phyloP scores from a whole-genome alignment of 2,797 vertebrate genomes.

The Centroberyx gerrardi region DNA sequence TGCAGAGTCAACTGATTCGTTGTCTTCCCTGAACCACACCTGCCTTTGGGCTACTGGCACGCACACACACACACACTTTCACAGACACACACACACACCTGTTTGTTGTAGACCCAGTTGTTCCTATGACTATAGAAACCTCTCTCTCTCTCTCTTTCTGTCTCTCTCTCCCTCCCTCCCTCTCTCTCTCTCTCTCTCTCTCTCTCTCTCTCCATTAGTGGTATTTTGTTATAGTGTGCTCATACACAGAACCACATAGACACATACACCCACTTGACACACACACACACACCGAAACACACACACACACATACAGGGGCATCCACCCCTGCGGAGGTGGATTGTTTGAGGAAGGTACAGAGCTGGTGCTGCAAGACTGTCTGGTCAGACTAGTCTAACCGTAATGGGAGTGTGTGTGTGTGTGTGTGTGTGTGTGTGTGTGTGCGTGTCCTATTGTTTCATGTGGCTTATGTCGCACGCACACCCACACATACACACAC shows the following conservation, averaged over 20 bases:
- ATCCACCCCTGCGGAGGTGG: conserved; percentile 55
- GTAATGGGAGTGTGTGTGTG: conserved; percentile 59
- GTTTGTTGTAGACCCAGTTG: conserved; percentile 11
- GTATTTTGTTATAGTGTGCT: conserved; percentile 32
- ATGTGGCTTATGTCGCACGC: conserved; percentile 20
- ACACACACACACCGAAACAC: conserved; percentile 11
- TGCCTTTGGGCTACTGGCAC: conserved; percentile 25
- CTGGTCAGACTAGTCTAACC: conserved; percentile 85
- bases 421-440: conserved; percentile 38
- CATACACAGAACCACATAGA: background rate
- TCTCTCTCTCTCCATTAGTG: background rate
- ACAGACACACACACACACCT: conserved; percentile 32
- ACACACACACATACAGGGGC: conserved; percentile 27
- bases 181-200: background rate
- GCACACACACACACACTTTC: conserved; percentile 25
- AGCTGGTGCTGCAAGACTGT: conserved; percentile 82
- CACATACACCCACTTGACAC: background rate
- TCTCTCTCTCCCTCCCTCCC: background rate
- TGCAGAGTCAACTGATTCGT: conserved; percentile 66
- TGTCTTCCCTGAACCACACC: conserved; percentile 53
- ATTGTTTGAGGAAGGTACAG: conserved; percentile 75
- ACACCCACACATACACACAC: conserved; percentile 50
- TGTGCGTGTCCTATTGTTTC: background rate
- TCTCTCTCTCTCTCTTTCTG: background rate
- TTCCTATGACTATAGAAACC: background rate